Percentiles rank a stretch among this genome's conserved stretches.
Conservation (phyloP, 2,888 invertebrate genomes). For the Caenorhabditis becei region DNA sequence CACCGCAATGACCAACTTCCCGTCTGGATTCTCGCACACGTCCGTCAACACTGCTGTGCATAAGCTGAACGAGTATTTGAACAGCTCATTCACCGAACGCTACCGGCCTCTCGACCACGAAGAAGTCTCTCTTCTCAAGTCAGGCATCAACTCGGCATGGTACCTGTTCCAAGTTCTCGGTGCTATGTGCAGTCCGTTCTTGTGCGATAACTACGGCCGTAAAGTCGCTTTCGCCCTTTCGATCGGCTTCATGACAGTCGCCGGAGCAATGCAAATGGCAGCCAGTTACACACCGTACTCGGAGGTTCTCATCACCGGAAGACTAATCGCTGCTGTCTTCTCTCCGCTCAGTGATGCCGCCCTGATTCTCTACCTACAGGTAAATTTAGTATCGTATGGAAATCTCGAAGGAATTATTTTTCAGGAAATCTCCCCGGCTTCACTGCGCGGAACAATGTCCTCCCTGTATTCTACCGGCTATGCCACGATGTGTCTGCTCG, state of each 20-base stretch:
- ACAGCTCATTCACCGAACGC: conserved; percentile 70
- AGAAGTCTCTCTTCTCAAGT: conserved; percentile 68
- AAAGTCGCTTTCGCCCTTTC: conserved; percentile 78
- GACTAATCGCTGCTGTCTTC: conserved; percentile 77
- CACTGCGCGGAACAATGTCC: conserved; percentile 76
- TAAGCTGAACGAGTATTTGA: conserved; percentile 74
- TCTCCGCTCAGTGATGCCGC: conserved; percentile 80
- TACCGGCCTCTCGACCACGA: conserved; percentile 65
- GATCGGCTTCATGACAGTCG: conserved; percentile 76
- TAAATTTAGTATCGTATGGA: conserved; percentile 6
- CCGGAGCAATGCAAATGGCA: conserved; percentile 76
- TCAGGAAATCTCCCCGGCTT: conserved; percentile 77
- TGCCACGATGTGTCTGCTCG: conserved; percentile 76
- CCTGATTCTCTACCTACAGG: conserved; percentile 77
- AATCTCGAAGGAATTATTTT: conserved; percentile 15
- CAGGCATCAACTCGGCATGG: conserved; percentile 71
- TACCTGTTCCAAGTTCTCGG: conserved; percentile 79
- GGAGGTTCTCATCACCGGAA: conserved; percentile 74
- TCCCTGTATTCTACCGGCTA: conserved; percentile 78
- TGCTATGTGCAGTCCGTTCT: conserved; percentile 72
- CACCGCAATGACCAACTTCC: conserved; percentile 79
- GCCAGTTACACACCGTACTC: conserved; percentile 77
- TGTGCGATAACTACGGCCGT: conserved; percentile 77
- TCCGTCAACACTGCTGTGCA: conserved; percentile 78
- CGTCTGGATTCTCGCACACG: conserved; percentile 76